Conservation (phyloP, 1,140 invertebrate genomes). For the Trichomalopsis sarcophagae region DNA sequence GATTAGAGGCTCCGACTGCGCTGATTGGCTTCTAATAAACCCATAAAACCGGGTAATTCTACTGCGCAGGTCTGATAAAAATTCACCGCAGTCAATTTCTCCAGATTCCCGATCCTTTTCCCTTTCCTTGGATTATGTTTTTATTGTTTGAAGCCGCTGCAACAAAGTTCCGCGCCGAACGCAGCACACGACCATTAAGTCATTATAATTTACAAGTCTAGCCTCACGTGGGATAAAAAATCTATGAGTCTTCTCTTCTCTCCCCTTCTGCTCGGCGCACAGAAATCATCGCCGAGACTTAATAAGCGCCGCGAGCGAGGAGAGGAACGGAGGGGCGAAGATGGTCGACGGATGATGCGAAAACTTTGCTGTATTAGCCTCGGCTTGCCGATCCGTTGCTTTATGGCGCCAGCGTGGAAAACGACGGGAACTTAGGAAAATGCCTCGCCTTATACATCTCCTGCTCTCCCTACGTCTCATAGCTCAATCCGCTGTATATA, state of each 20-base stretch:
- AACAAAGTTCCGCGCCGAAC: constrained; percentile 32
- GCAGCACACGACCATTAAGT: constrained; percentile 16
- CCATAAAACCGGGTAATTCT: constrained; percentile 62
- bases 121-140: constrained; percentile 44
- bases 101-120: constrained; percentile 36
- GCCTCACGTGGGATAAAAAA: constrained; percentile 57
- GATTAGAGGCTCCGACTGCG: constrained; percentile 71
- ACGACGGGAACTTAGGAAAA: constrained; percentile 61
- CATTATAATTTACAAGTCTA: constrained; percentile 52
- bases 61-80: constrained; percentile 42
- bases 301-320: constrained; percentile 70
- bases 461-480: neutral
- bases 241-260: constrained; percentile 31
- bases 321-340: constrained; percentile 45
- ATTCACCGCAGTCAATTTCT: constrained; percentile 48
- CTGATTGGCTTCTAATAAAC: constrained; percentile 74
- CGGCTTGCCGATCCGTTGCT: constrained; percentile 70
- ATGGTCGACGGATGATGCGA: constrained; percentile 68
- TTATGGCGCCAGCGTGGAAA: constrained; percentile 64
- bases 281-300: constrained; percentile 72
- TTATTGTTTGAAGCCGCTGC: constrained; percentile 39
- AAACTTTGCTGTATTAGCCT: constrained; percentile 74
- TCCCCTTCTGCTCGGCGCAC: constrained; percentile 48
- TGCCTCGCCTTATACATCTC: neutral
- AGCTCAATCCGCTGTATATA: neutral